Base-by-base conservation (phyloP, 2,888 invertebrate genomes). In the Dyspetes luteomarginatus region DNA sequence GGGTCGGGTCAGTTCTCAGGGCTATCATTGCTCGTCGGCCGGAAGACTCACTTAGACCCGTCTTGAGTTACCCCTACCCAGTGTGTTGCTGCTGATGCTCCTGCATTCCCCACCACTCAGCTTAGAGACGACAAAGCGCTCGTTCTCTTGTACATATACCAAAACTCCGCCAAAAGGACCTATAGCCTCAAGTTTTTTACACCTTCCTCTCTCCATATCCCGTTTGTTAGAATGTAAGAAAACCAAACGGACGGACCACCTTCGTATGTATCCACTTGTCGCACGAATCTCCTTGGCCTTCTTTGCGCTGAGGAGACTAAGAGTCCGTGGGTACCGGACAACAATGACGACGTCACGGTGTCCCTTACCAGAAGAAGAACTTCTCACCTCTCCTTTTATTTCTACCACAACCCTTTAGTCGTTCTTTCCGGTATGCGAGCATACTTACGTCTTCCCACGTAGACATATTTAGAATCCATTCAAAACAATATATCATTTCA, bases 11-110 rank as follows among this genome's bases (percentile, higher is more conserved):
- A 91, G 90, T 92, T 92, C 92, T 92, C 92, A 92, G 92, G 92
- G 89, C 92, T 92, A 92, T 92, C 92, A 92, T 91, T 90, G 91
- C 89, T 88, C 78, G 86, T 82, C 89, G 90, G 90, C 92, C 91
- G 92, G 92, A 92, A 92, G 92, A 91, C 91, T 92, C 92, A 92
- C 92, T 92, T 92, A 92, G 91, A 88, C 91, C 89, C 91, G 91
- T 92, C 92, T 92, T 92, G 90, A 91, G 91, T 92, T 92, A 92
- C 92, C 90, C 91, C 91, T 85, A 83, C 85, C 79, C 62, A 71
- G 58, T 56, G 71, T 30, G 45, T 15, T 30, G 75, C 56, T 48
- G 83, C 78, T 71, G 83, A 77, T 77, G 80, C 81, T 83, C 78
- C 82, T 30, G 56, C 52, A 30, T 50, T 41, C 81, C 48, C 62